Evolutionary conservation across 30 jellyfish, hydroid and myxozoan genomes (phyloP), one percentile per base, ranked within the genome.

Genomic region (Turritopsis dohrnii): DNA sequence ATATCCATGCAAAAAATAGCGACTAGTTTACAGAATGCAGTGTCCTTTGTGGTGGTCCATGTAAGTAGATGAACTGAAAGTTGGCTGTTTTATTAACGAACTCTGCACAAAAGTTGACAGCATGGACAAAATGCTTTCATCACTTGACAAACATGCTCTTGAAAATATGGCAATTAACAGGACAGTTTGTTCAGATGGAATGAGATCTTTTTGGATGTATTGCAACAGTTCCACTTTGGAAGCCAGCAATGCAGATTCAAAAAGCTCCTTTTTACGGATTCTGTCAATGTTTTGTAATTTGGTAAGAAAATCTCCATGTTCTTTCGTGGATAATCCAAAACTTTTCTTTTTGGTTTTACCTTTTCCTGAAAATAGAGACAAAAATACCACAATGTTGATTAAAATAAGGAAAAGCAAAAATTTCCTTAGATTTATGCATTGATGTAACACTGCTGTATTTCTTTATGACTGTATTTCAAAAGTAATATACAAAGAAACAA

Each of bases 131-230:
- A 69, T 69, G 31, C 30, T 69, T 19, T 69, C 77, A 69, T 69
- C 77, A 7, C 16, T 69, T n/a, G 77, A 69, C 30, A 69, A 69
- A 69, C 77, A 69, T 7, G 77, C 77, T 69, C 77, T 69, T 19
- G 77, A 69, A 19, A 69, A 69, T 8, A 27, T 21, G 9, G 28
- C 77, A 0, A 69, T 17, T 19, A 69, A 21, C 77, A 69, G 9
- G 22, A 16, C 22, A n/a, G 77, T 69, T 27, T 69, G 77, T 27
- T 69, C 77, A 1, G 77, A 23, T n/a, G 77, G 77, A n/a, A 69
- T 69, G 30, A 69, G 31, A 69, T 69, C 77, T 69, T 69, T 27
- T 9, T 69, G 4, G 22, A 69, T 69, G 22, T 69, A 69, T 21
- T n/a, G 77, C 77, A 69, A 69, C 28, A 69, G 28, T 23, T 69